Evolutionary conservation across 2,888 invertebrate species (phyloP), one percentile per base, ranked within the genome.

Genomic region (Drosophila tanythrix): DNA sequence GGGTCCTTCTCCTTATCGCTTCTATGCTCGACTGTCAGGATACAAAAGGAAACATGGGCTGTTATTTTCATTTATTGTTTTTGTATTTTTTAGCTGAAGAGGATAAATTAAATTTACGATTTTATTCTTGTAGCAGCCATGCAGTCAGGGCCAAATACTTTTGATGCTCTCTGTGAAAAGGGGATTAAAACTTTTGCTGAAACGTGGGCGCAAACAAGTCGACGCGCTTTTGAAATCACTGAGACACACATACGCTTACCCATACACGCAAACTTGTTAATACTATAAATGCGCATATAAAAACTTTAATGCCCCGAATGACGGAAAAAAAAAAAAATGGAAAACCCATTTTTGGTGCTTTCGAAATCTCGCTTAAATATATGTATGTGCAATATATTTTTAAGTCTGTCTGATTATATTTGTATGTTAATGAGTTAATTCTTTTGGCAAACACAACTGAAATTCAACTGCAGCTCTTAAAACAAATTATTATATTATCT

Each of bases 401-500:
- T 11, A n/a, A 11, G n/a, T 18, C 7, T 38, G 38, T 18, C 0
- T 11, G 5, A n/a, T 11, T n/a, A n/a, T 2, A n/a, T n/a, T n/a
- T 48, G 6, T 35, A 15, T n/a, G 7, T 21, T 43, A n/a, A 55
- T 52, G 29, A 56, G 25, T 36, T 59, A 13, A 27, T 51, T 38
- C 43, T 38, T 60, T 80, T 51, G 25, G 1, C n/a, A 53, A 29
- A 38, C 35, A 48, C 84, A 84, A 79, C 72, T 53, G 68, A 70
- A 77, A 58, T 82, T 83, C 80, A 80, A 88, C 83, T 77, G 69
- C 67, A 52, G 50, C 59, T 75, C 63, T 82, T 70, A 57, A 71
- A 60, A 58, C 55, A 57, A 84, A 82, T 81, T 74, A 70, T 53
- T 66, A 46, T 63, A 60, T 66, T 51, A 63, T 67, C 36, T 50